A percentile compares a stretch with the other conserved stretches of the same genome.
Evolutionary conservation across 1,140 invertebrate genomes (phyloP).

Genomic region (Micrasema longulum): DNA sequence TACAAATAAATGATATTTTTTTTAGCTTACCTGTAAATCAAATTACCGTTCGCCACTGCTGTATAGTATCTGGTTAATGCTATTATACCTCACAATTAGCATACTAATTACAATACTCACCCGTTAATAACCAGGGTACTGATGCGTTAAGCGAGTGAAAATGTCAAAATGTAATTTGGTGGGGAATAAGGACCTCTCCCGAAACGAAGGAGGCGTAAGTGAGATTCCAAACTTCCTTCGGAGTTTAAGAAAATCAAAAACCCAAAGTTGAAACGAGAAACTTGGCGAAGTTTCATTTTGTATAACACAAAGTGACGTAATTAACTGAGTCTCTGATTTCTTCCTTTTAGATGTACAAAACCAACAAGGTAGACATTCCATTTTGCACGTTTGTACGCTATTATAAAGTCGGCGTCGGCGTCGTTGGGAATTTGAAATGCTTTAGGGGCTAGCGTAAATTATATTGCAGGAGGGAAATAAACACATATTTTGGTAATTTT

Average conservation of each 20-base stretch:
- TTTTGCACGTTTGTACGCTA: too few relatives aligned
- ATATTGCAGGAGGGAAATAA: too few relatives aligned
- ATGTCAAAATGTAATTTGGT: constrained; percentile 50
- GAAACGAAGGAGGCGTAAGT: constrained; percentile 18
- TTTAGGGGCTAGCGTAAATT: too few relatives aligned
- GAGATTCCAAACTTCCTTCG: constrained; percentile 33
- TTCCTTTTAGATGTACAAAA: neutral
- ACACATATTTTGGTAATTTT: too few relatives aligned
- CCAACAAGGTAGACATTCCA: neutral
- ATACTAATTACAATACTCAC: constrained; percentile 31
- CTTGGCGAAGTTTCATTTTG: constrained; percentile 19
- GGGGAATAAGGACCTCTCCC: constrained; percentile 2
- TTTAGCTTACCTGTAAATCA: too few relatives aligned
- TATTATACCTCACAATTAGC: constrained; percentile 12
- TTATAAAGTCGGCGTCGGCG: too few relatives aligned
- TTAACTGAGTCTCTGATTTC: constrained; percentile 2
- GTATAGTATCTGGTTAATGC: too few relatives aligned
- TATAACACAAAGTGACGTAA: constrained; percentile 10
- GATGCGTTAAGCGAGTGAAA: constrained; percentile 48
- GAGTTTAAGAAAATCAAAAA: constrained; percentile 25
- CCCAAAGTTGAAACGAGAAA: constrained; percentile 25
- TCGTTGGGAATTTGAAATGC: too few relatives aligned
- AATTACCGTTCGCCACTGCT: too few relatives aligned
- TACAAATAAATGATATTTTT: too few relatives aligned
- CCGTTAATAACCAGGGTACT: constrained; percentile 41